These are phyloP conservation scores for Phrynosoma blainvillii DNA, from an alignment of 2,113 vertebrate genomes.

Conservation along the genomic window DNA sequence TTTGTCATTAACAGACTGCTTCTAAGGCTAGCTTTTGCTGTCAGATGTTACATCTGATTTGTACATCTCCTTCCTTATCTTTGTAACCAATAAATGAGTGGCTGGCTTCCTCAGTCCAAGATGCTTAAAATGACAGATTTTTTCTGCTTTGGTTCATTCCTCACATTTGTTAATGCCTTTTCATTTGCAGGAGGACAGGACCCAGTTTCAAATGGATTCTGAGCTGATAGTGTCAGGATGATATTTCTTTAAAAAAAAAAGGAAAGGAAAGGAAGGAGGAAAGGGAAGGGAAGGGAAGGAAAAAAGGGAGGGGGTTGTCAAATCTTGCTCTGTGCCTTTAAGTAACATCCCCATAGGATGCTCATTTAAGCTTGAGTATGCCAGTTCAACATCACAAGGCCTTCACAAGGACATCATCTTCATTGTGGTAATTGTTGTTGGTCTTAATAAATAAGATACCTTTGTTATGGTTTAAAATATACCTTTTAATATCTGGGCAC, in stretches of 20 bases:
- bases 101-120: background rate
- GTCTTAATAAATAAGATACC: too few species aligned
- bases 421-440: too few species aligned
- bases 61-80: background rate
- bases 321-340: background rate
- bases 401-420: background rate
- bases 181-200: background rate
- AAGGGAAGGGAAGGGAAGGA: too few species aligned
- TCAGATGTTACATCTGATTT: constrained; percentile 10
- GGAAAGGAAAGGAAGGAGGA: background rate
- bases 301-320: too few species aligned
- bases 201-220: background rate
- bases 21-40: constrained; percentile 10
- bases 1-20: constrained; percentile 1
- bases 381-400: too few species aligned
- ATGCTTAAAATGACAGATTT: constrained; percentile 10
- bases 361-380: background rate
- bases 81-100: background rate
- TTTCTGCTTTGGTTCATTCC: background rate
- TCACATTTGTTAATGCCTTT: background rate
- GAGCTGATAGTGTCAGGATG: background rate
- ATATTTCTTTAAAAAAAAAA: background rate
- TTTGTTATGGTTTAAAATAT: too few species aligned
- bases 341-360: background rate
- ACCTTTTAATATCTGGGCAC: too few species aligned